Conservation (phyloP, 2,113 vertebrate genomes). For the Motacilla tschutschensis region DNA sequence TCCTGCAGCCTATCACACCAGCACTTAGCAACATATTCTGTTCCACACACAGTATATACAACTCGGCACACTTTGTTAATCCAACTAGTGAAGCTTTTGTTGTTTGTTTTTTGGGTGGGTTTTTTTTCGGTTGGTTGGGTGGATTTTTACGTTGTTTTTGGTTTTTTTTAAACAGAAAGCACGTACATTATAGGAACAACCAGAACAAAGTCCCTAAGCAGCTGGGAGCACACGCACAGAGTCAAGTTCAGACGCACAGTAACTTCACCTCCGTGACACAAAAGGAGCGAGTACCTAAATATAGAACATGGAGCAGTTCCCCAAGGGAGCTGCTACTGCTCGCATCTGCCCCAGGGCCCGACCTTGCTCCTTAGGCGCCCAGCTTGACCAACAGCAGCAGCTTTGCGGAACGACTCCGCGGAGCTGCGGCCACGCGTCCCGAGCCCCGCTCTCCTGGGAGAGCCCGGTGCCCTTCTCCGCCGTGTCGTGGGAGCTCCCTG, state of each 20-base stretch:
- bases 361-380: accelerated
- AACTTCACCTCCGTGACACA: background rate
- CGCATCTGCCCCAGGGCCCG: background rate
- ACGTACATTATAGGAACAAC: background rate
- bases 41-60: background rate
- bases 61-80: background rate
- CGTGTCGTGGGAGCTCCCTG: background rate
- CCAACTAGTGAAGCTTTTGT: background rate
- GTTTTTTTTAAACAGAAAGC: background rate
- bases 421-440: accelerated
- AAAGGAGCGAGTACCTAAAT: accelerated
- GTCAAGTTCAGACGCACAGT: background rate
- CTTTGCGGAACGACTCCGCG: background rate
- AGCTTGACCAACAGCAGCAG: background rate
- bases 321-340: background rate
- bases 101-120: accelerated
- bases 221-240: background rate
- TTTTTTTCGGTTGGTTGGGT: background rate
- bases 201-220: background rate
- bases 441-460: background rate
- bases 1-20: background rate
- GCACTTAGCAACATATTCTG: background rate
- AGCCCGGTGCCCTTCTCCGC: background rate
- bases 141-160: background rate
- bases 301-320: accelerated